phyloP scores from a whole-genome alignment of 2,888 invertebrate species.

The Athetis lepigone region DNA sequence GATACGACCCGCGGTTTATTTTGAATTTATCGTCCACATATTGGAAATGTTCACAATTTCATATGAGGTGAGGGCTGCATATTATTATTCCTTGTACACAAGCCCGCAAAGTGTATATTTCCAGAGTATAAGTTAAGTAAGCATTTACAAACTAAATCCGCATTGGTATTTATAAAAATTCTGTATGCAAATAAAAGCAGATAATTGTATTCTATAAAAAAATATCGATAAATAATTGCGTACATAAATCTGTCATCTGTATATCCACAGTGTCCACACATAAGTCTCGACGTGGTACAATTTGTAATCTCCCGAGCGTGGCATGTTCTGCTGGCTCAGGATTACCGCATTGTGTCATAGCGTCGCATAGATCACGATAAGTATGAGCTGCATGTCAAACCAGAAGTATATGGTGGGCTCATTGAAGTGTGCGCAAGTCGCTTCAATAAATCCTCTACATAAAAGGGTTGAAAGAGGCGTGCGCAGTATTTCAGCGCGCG shows the following conservation, averaged over 20 bases:
- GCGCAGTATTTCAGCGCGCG: slow-evolving; percentile 85
- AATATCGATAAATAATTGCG: neutral
- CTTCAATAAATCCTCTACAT: slow-evolving; percentile 86
- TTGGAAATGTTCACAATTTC: slow-evolving; percentile 66
- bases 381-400: slow-evolving; percentile 81
- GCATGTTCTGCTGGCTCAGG: slow-evolving; percentile 70
- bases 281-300: slow-evolving; percentile 48
- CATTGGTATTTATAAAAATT: no score
- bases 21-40: slow-evolving; percentile 75
- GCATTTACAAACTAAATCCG: neutral
- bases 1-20: slow-evolving; percentile 77
- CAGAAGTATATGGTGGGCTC: slow-evolving; percentile 75
- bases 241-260: neutral
- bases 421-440: slow-evolving; percentile 81
- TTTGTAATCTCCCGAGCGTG: slow-evolving; percentile 75
- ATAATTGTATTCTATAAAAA: neutral
- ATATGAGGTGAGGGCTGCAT: slow-evolving; percentile 30
- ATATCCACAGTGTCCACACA: slow-evolving; percentile 4
- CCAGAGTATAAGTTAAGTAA: neutral
- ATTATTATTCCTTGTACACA: neutral
- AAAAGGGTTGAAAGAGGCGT: slow-evolving; percentile 86
- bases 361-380: slow-evolving; percentile 78
- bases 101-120: neutral
- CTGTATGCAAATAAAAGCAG: no score
- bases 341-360: slow-evolving; percentile 74